Base-by-base conservation (phyloP, 2,113 vertebrate genomes). In the Pseudolaguvia tuberculata region DNA sequence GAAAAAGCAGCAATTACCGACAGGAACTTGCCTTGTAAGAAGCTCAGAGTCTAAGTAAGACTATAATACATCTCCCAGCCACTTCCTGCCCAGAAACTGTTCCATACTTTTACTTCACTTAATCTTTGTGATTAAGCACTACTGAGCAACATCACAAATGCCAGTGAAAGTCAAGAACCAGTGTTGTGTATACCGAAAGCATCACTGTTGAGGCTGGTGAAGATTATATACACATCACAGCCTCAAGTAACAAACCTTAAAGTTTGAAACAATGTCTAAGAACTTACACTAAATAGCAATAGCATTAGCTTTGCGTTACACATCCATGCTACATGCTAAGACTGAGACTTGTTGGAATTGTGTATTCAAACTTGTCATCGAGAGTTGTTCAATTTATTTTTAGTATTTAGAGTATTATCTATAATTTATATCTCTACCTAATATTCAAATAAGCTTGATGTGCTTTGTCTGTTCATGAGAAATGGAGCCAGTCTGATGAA, bases 41-140 rank as follows among this genome's bases (percentile, higher is more conserved):
- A 67, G 50, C 61, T 47, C 61, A 51, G n/a, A n/a, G 39, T 31
- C 35, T 15, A 35, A 39, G 29, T 14, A 53, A 51, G 65, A 59
- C 14, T 51, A 57, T 45, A 51, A 59, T 69, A 76, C 17, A 39
- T 52, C 74, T 53, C 42, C 15, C 42, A 25, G 55, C 42, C 74
- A 39, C 65, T 42, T 70, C 4, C 14, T 56, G 68, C 51, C 51
- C 51, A 70, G 29, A 70, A 70, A 61, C 35, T 12, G 8, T 25
- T n/a, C 53, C 48, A 17, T 47, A 59, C 20, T 59, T 29, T 50
- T 67, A 35, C 52, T 55, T 51, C 53, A 50, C n/a, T 75, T 55
- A 75, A 75, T 75, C 73, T 75, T 68, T 13, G 53, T 68, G 73
- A 75, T 57, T 75, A 67, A 68, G 63, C 23, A 35, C 51, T 23